Conservation (phyloP, 1,140 invertebrate genomes). For the Pseudomyrmex gracilis region DNA sequence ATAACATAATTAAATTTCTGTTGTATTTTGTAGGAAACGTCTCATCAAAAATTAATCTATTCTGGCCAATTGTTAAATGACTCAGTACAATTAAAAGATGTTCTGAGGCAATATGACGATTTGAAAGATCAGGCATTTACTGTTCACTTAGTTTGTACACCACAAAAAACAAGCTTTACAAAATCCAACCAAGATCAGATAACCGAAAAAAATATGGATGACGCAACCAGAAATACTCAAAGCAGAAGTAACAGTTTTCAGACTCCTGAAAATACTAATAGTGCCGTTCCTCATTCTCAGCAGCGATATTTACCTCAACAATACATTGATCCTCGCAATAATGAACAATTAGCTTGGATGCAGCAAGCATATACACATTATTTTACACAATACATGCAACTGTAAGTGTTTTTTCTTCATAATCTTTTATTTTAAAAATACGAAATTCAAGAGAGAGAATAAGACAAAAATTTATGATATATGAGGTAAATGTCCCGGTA, state of each 20-base stretch:
- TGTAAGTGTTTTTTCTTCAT: slow-evolving; percentile 83
- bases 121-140: slow-evolving; percentile 87
- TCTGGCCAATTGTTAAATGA: slow-evolving; percentile 95
- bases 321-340: slow-evolving; percentile 81
- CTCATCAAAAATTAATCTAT: slow-evolving; percentile 95
- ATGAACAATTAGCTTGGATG: slow-evolving; percentile 90
- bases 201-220: slow-evolving; percentile 49
- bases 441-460: too few species aligned
- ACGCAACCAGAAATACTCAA: slow-evolving; percentile 49
- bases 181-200: slow-evolving; percentile 59
- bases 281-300: slow-evolving; percentile 64
- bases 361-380: slow-evolving; percentile 95
- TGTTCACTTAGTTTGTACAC: slow-evolving; percentile 93
- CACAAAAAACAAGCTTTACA: slow-evolving; percentile 77
- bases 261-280: slow-evolving; percentile 49
- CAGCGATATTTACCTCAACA: slow-evolving; percentile 76
- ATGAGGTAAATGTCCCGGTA: too few species aligned
- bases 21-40: slow-evolving; percentile 88
- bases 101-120: slow-evolving; percentile 91
- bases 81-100: slow-evolving; percentile 91
- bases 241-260: slow-evolving; percentile 42
- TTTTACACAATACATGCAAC: slow-evolving; percentile 93
- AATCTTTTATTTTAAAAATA: background rate
- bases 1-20: background rate
- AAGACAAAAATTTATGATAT: too few species aligned